Evolutionary conservation across 1,140 invertebrate species (phyloP), one percentile per base, ranked within the genome.

Genomic region (Aphelinus certus): DNA sequence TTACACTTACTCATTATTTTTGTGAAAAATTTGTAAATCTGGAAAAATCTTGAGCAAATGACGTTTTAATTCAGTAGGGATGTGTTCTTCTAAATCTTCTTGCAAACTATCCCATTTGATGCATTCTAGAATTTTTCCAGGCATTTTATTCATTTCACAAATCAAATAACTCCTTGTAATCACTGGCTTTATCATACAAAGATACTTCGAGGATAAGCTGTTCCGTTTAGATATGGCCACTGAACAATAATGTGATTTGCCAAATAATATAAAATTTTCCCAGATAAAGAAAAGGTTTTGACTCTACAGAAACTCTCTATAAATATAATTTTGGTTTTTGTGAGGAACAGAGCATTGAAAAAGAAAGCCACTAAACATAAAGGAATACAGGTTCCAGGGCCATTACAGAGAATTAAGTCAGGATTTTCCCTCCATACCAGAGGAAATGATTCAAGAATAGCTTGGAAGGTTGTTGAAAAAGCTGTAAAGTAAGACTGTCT

Each of bases 251-350:
- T 90, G 81, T 94, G 88, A 89, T 99, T 95, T 57, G 92, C 93
- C 82, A 98, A 85, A 79, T 92, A 92, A 82, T 95, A 92, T 42
- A 99, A 88, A 77, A 99, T 94, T 87, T 94, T 94, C 3, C 96
- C 97, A 78, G 93, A 94, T 6, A 99, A 84, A 3, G 97, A 99
- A 7, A 98, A 87, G 43, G 92, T 93, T 81, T 94, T 91, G 0
- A 98, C 96, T 81, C 97, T 90, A 83, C 97, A 99, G 80, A 97
- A 93, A 84, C 97, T 98, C 88, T 99, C 97, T 63, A 98, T 89
- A 87, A 96, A 99, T 49, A 98, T 89, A 71, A 98, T 95, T 83
- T 91, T 93, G 74, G 90, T 92, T 75, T 93, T 88, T 47, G 89
- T 84, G 6, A 96, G 81, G 75, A 90, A 92, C 0, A 94, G 82